These are phyloP conservation scores for Leptinotarsa rubiginosa DNA, from an alignment of 2,888 invertebrate species.

Conservation along the genomic window DNA sequence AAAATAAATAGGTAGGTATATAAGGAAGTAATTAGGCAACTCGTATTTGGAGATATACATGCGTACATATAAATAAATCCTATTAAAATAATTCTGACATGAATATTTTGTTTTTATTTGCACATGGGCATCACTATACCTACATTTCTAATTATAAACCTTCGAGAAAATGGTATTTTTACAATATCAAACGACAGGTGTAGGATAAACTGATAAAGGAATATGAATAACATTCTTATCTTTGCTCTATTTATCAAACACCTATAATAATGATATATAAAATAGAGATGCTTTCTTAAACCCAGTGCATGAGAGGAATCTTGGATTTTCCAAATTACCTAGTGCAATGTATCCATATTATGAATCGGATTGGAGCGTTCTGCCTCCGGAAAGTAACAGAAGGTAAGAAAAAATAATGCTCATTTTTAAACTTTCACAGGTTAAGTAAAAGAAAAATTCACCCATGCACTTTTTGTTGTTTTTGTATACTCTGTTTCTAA, in stretches of 20 bases:
- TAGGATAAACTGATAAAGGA: conserved; percentile 52
- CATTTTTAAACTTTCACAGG: neutral
- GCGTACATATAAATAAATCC: neutral
- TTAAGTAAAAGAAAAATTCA: neutral
- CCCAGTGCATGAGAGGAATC: conserved; percentile 9
- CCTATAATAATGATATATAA: conserved; percentile 36
- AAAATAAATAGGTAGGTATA: neutral
- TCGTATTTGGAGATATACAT: neutral
- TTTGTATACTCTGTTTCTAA: neutral
- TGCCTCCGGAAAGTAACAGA: conserved; percentile 87
- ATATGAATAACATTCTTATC: conserved; percentile 52
- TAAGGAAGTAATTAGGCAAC: neutral
- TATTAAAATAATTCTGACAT: neutral
- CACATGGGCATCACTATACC: neutral
- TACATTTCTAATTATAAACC: neutral
- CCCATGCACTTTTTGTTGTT: neutral
- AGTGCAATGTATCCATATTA: conserved; percentile 73
- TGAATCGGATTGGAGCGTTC: conserved; percentile 86
- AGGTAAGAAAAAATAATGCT: conserved; percentile 70
- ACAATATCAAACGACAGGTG: conserved; percentile 9
- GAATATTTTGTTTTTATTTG: conserved; percentile 9
- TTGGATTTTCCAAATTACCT: conserved; percentile 24
- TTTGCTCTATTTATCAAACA: conserved; percentile 49
- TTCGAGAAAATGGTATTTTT: neutral
- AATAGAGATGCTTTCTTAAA: conserved; percentile 32